Conservation (phyloP, 2,797 vertebrate genomes). For the Chelonia mydas region DNA sequence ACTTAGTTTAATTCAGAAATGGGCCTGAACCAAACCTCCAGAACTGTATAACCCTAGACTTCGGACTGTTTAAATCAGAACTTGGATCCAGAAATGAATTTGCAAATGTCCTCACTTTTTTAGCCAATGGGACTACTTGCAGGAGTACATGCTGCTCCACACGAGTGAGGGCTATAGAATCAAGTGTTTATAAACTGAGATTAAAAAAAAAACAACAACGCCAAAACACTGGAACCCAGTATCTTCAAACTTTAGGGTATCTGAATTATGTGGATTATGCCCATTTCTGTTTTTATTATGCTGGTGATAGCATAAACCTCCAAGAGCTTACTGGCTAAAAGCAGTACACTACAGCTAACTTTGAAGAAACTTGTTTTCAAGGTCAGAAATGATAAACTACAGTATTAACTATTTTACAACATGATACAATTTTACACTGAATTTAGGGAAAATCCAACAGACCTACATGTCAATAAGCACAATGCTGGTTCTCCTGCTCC, state of each 20-base stretch:
- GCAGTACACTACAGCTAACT: not conserved
- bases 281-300: not conserved
- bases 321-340: not conserved
- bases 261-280: rapidly evolving
- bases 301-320: not conserved
- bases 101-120: not conserved
- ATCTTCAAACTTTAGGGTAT: rapidly evolving
- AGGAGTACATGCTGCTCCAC: not conserved
- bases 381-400: not conserved
- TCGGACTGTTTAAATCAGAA: not conserved
- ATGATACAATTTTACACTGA: not conserved
- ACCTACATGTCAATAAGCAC: not conserved
- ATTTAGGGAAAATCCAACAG: not conserved
- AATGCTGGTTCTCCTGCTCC: not conserved
- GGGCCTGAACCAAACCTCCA: not conserved
- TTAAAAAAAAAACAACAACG: not conserved
- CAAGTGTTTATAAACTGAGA: not conserved
- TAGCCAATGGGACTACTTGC: not conserved
- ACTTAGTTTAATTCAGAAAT: not conserved
- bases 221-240: not conserved
- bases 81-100: not conserved
- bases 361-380: not conserved
- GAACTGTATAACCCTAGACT: not conserved
- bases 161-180: not conserved
- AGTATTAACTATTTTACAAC: not conserved